Evolutionary conservation across 2,888 invertebrate species (phyloP).

Genomic region (Ophioninae sp.): DNA sequence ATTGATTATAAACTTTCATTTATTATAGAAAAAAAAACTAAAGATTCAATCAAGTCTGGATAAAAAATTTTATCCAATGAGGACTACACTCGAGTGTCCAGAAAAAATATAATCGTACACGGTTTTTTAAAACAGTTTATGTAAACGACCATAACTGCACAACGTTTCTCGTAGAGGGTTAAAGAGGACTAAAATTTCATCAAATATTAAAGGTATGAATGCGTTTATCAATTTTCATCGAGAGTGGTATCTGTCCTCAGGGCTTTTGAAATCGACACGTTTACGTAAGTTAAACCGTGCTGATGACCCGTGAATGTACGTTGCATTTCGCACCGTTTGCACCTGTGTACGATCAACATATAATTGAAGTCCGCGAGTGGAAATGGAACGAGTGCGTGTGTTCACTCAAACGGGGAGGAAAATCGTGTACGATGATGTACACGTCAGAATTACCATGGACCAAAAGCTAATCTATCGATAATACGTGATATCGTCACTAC

Average conservation of each 20-base stretch:
- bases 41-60: too few relatives aligned
- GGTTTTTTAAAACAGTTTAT: not conserved
- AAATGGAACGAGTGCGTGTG: not conserved
- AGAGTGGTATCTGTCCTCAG: not conserved
- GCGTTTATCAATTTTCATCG: not conserved
- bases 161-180: not conserved
- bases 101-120: too few relatives aligned
- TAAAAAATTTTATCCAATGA: too few relatives aligned
- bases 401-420: not conserved
- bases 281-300: not conserved
- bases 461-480: slow-evolving; percentile 35
- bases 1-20: too few relatives aligned
- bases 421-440: not conserved
- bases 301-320: not conserved
- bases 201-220: not conserved
- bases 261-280: not conserved
- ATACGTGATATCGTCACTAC: slow-evolving; percentile 8
- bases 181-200: not conserved
- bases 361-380: not conserved
- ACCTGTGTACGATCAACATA: not conserved
- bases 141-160: not conserved
- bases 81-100: too few relatives aligned
- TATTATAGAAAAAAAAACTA: too few relatives aligned
- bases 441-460: slow-evolving; percentile 10
- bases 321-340: not conserved